Evolutionary conservation across 2,797 vertebrate genomes (phyloP).

Genomic region (Clarias fuscus): DNA sequence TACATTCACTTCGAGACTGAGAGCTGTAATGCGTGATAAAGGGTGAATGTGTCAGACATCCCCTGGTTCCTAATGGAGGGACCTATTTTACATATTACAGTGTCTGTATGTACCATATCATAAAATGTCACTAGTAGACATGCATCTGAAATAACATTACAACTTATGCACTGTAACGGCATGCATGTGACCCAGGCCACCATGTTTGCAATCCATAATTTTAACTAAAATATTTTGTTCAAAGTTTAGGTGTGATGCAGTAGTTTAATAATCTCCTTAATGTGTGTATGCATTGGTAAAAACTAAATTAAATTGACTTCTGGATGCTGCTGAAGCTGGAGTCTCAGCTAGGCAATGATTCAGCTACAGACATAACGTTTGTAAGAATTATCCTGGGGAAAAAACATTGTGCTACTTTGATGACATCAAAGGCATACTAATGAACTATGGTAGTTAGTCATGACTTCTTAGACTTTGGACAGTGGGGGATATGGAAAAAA

Average conservation of each 20-base stretch:
- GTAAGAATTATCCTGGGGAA: not conserved
- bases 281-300: not conserved
- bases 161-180: not conserved
- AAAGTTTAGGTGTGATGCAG: not conserved
- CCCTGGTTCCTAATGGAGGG: not conserved
- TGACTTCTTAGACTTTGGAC: not conserved
- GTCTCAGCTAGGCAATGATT: not conserved
- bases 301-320: not conserved
- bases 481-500: not conserved
- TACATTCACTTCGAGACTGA: not conserved
- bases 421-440: not conserved
- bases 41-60: not conserved
- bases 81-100: not conserved
- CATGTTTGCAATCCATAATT: not conserved
- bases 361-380: not conserved
- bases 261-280: not conserved
- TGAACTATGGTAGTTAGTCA: not conserved
- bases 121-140: not conserved
- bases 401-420: not conserved
- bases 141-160: not conserved
- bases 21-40: not conserved
- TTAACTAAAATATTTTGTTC: not conserved
- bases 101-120: not conserved
- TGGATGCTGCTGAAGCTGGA: not conserved
- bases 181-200: not conserved